These are phyloP conservation scores for Neotoma lepida DNA, from an alignment of 2,113 vertebrate species.

Conservation along the genomic window DNA sequence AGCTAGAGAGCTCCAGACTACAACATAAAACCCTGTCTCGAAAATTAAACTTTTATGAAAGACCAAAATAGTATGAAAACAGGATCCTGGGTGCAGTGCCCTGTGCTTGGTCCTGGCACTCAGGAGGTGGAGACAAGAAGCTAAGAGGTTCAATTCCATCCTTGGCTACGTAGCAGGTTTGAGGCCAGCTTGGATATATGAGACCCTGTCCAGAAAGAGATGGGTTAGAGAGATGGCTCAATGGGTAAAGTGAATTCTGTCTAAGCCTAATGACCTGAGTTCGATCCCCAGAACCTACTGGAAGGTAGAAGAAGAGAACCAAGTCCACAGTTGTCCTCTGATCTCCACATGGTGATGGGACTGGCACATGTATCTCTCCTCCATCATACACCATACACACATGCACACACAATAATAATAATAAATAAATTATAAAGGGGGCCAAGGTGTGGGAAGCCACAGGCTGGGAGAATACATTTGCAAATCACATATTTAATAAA, in stretches of 20 bases:
- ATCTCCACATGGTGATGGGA: background rate
- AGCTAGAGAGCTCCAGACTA: background rate
- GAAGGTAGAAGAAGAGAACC: background rate
- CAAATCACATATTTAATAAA: background rate
- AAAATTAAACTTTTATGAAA: background rate
- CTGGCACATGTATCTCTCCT: background rate
- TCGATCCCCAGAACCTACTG: background rate
- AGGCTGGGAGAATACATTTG: background rate
- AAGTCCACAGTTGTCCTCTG: background rate
- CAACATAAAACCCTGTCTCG: background rate
- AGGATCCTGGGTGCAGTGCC: fast-evolving
- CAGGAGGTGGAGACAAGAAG: background rate
- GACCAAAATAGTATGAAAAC: background rate
- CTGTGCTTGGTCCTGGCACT: background rate
- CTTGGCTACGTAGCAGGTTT: background rate
- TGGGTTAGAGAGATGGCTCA: background rate
- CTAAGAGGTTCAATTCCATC: background rate
- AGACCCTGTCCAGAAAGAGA: background rate
- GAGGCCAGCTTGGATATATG: no score
- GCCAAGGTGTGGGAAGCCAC: background rate
- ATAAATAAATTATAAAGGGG: background rate
- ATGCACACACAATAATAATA: background rate
- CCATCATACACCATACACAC: background rate
- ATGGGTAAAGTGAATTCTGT: background rate
- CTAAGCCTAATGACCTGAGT: background rate